Conservation (phyloP, 2,888 invertebrate species). For the Drosophila falleni region DNA sequence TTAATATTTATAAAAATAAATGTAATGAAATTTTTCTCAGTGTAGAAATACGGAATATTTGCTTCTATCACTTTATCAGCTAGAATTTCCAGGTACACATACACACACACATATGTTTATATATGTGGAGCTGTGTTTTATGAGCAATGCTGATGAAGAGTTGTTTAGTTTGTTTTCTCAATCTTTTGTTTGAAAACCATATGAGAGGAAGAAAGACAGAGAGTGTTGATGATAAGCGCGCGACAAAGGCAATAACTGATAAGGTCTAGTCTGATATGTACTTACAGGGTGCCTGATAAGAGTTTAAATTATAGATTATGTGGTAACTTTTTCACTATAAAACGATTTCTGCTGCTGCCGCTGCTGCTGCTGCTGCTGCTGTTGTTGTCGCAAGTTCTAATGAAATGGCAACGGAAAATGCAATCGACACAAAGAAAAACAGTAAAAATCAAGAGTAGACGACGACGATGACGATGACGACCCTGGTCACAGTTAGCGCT, state of each 20-base stretch:
- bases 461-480: conserved; percentile 34
- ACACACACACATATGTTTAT: conserved; percentile 3
- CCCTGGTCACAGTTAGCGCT: conserved; percentile 65
- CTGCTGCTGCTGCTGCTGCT: conserved; percentile 17
- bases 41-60: conserved; percentile 38
- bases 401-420: conserved; percentile 59
- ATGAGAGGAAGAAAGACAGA: conserved; percentile 27
- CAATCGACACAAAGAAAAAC: conserved; percentile 53
- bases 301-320: conserved; percentile 28
- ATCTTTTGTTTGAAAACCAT: conserved; percentile 70
- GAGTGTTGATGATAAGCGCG: conserved; percentile 57
- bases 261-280: conserved; percentile 43
- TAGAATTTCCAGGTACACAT: conserved; percentile 57
- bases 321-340: conserved; percentile 32
- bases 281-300: conserved; percentile 34
- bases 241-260: conserved; percentile 69
- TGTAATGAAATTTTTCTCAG: conserved; percentile 10
- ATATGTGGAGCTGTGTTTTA: conserved; percentile 23
- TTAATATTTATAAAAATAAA: too few relatives aligned
- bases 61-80: conserved; percentile 67
- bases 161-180: conserved; percentile 76
- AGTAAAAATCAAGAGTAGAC: conserved; percentile 50
- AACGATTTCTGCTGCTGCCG: conserved; percentile 13
- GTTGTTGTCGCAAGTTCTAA: conserved; percentile 49
- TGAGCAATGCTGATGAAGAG: conserved; percentile 22